A percentile compares a stretch with the other conserved stretches of the same genome.
These are phyloP conservation scores for Cactoblastis cactorum DNA, from an alignment of 2,888 invertebrate genomes.

Conservation along the genomic window DNA sequence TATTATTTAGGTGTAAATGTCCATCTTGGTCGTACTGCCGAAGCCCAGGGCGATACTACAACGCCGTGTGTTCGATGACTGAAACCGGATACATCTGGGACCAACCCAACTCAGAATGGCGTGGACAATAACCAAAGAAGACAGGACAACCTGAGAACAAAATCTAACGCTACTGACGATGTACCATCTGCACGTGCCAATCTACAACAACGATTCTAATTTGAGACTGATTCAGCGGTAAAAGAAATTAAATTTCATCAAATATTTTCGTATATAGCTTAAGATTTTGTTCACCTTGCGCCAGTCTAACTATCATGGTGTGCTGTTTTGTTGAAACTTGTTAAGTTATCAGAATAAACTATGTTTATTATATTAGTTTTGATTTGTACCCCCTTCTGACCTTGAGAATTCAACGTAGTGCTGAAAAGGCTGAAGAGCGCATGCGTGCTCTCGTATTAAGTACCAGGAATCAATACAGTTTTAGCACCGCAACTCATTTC, in stretches of 20 bases:
- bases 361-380: slow-evolving; percentile 46
- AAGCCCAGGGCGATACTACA: slow-evolving; percentile 92
- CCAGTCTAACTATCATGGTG: slow-evolving; percentile 14
- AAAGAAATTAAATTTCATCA: slow-evolving; percentile 64
- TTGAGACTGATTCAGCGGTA: slow-evolving; percentile 68
- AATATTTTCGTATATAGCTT: slow-evolving; percentile 64
- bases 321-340: slow-evolving; percentile 46
- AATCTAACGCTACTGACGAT: neutral
- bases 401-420: slow-evolving; percentile 39
- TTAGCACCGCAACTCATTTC: slow-evolving; percentile 38
- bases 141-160: neutral
- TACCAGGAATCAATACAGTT: slow-evolving; percentile 57
- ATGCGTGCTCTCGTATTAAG: slow-evolving; percentile 46
- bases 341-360: slow-evolving; percentile 56
- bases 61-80: slow-evolving; percentile 94
- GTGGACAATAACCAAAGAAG: slow-evolving; percentile 44
- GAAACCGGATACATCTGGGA: slow-evolving; percentile 95
- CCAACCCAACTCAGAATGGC: slow-evolving; percentile 82
- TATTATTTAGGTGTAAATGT: slow-evolving; percentile 91
- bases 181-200: slow-evolving; percentile 42
- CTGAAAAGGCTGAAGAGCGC: slow-evolving; percentile 44
- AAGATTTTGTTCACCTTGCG: slow-evolving; percentile 28
- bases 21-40: slow-evolving; percentile 93
- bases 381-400: slow-evolving; percentile 40
- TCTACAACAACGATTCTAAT: slow-evolving; percentile 58